phyloP scores from a whole-genome alignment of 2,888 invertebrate species.

The Cybosia mesomella region DNA sequence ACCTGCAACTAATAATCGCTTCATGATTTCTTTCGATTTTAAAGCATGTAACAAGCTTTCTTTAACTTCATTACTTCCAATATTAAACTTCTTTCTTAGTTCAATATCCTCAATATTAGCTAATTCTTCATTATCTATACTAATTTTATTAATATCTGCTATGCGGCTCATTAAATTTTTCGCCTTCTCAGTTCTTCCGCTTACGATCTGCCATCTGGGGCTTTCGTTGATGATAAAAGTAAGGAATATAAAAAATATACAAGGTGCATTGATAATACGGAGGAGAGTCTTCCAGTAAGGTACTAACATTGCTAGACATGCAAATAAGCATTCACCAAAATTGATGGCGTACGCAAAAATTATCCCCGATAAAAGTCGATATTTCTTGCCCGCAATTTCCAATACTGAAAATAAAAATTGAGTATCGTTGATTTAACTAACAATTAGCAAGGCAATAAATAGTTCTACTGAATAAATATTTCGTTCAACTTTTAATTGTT shows the following conservation, averaged over 20 bases:
- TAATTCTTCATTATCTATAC: constrained; percentile 63
- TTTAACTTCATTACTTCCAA: constrained; percentile 59
- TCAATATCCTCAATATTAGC: constrained; percentile 58
- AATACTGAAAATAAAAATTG: constrained; percentile 63
- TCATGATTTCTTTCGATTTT: constrained; percentile 66
- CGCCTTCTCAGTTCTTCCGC: constrained; percentile 67
- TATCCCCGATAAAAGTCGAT: constrained; percentile 70
- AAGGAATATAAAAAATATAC: constrained; percentile 63
- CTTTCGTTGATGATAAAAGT: constrained; percentile 70
- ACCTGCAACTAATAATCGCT: constrained; percentile 61
- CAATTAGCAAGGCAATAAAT: background rate
- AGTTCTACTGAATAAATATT: no score
- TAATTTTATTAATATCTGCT: constrained; percentile 67
- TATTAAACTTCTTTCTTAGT: constrained; percentile 67
- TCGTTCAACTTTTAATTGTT: no score
- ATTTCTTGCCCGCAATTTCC: constrained; percentile 70
- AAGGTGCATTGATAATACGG: constrained; percentile 70
- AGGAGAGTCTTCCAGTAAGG: constrained; percentile 73
- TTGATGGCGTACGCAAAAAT: constrained; percentile 71
- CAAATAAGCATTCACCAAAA: constrained; percentile 71
- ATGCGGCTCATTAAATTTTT: constrained; percentile 62
- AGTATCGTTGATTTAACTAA: background rate
- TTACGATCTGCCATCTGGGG: constrained; percentile 75
- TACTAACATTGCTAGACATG: constrained; percentile 68
- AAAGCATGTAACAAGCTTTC: constrained; percentile 66